Evolutionary conservation across 1,140 invertebrate species (phyloP).

Genomic region (Pemphigus obesinymphae): DNA sequence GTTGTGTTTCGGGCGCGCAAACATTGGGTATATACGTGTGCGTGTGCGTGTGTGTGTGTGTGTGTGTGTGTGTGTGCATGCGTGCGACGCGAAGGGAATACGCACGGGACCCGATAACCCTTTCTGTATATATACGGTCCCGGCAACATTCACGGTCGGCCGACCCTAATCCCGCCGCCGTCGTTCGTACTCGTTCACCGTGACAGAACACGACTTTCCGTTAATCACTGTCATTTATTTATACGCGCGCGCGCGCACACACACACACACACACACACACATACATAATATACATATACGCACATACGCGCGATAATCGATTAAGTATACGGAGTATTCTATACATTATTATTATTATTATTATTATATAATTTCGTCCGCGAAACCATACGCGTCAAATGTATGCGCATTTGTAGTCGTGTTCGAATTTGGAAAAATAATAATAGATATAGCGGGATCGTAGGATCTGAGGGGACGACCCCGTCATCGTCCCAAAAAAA

Average conservation of each 20-base stretch:
- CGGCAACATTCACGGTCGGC: conserved; percentile 28
- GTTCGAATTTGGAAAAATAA: too few species aligned
- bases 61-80: neutral
- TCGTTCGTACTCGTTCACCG: conserved; percentile 26
- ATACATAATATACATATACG: neutral
- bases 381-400: too few species aligned
- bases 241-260: neutral
- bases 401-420: too few species aligned
- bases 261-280: neutral
- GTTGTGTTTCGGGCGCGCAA: conserved; percentile 23
- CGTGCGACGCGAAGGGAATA: conserved; percentile 19
- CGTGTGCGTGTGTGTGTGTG: neutral
- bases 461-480: too few species aligned
- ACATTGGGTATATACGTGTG: neutral
- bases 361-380: neutral
- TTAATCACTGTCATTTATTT: conserved; percentile 34
- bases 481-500: too few species aligned
- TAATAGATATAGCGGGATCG: too few species aligned
- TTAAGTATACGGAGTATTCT: neutral
- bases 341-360: neutral
- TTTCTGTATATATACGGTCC: neutral
- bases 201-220: conserved; percentile 36
- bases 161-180: conserved; percentile 28
- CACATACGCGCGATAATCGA: neutral
- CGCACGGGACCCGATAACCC: conserved; percentile 22